A percentile compares a stretch with the other conserved stretches of the same genome.
These are phyloP conservation scores for Hemiprocne comata DNA, from an alignment of 2,113 vertebrate genomes.

Conservation along the genomic window DNA sequence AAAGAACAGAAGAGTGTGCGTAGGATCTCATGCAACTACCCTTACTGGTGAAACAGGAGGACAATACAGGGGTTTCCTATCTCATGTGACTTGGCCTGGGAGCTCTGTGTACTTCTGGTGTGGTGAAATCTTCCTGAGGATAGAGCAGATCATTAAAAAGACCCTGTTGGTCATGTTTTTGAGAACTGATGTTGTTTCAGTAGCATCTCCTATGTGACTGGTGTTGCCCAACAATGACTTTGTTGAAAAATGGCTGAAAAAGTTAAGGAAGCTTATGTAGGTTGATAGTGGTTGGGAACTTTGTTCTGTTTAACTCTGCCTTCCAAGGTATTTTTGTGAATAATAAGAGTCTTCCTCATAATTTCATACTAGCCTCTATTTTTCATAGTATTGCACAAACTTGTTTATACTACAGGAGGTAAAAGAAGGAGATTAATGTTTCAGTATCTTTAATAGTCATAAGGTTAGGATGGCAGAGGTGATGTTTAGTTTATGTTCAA, in stretches of 20 bases:
- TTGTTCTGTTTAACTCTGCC: neutral
- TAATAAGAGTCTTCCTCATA: neutral
- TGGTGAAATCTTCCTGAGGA: neutral
- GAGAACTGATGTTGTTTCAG: neutral
- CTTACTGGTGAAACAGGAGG: neutral
- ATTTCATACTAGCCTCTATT: neutral
- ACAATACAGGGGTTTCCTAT: accelerated
- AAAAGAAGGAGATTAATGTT: neutral
- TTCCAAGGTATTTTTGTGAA: neutral
- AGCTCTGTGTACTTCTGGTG: neutral
- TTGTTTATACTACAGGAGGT: neutral
- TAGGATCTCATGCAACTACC: neutral
- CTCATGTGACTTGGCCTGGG: neutral
- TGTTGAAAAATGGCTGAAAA: neutral
- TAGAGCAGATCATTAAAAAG: accelerated
- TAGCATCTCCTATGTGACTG: neutral
- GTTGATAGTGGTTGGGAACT: neutral
- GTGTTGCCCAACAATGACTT: neutral
- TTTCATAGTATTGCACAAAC: neutral
- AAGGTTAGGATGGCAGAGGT: neutral
- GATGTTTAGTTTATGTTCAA: neutral
- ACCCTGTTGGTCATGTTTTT: neutral
- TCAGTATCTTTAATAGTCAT: neutral
- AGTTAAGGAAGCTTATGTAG: neutral
- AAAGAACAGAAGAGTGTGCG: accelerated